Evolutionary conservation across 2,888 invertebrate species (phyloP).

Genomic region (Meloe dianella): DNA sequence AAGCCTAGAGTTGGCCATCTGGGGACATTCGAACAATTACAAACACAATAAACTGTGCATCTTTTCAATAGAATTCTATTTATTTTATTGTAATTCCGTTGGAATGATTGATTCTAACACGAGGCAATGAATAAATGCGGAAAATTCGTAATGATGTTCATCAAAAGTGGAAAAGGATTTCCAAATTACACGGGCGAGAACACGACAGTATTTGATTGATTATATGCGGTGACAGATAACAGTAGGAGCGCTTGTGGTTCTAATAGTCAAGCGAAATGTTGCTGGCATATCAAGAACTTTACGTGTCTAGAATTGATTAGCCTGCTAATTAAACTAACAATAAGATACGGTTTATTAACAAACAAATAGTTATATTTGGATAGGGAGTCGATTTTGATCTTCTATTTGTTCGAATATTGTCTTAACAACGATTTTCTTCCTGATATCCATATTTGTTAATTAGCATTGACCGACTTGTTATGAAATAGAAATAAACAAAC

Average conservation of each 20-base stretch:
- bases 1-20: slow-evolving; percentile 21
- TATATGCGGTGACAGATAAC: slow-evolving; percentile 23
- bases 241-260: slow-evolving; percentile 24
- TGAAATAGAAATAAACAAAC: slow-evolving; percentile 13
- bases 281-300: slow-evolving; percentile 25
- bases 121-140: no score
- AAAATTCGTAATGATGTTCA: no score
- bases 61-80: not conserved
- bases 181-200: not conserved
- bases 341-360: slow-evolving; percentile 22
- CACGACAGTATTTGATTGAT: slow-evolving; percentile 27
- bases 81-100: not conserved
- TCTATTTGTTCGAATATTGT: slow-evolving; percentile 20
- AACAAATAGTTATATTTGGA: slow-evolving; percentile 16
- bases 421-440: not conserved
- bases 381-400: not conserved
- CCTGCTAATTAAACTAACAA: slow-evolving; percentile 45
- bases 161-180: not conserved
- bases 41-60: not conserved
- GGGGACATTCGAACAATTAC: slow-evolving; percentile 23
- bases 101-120: not conserved
- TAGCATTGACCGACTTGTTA: slow-evolving; percentile 10
- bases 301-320: slow-evolving; percentile 46
- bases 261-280: slow-evolving; percentile 31
- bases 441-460: not conserved